Base-by-base conservation (phyloP, 2,797 vertebrate species). In the Cryptoblepharus egeriae region DNA sequence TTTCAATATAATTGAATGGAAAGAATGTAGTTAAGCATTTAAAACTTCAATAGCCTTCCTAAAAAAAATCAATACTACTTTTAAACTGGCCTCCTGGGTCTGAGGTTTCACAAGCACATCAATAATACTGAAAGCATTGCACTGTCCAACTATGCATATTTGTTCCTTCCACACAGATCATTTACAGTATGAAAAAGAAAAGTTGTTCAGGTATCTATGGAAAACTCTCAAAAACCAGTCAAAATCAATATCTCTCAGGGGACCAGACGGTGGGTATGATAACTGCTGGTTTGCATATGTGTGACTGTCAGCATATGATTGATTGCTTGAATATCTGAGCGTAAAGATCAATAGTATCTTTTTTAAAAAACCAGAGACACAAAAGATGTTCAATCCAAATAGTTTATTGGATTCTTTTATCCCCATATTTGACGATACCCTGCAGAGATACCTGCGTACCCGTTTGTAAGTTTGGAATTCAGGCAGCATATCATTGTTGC, bases 1-100 rank as follows among this genome's bases (percentile, higher is more conserved):
- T 92, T 94, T 94, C 91, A 91, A 77, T 90, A 91, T 82, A 90
- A 94, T 90, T 83, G 57, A 96, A 95, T 83, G 84, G 81, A 87
- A 84, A 92, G 90, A 93, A 91, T 49, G 87, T 85, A 92, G 78
- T 91, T 90, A 91, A 93, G 88, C 88, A 87, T 92, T 91, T 93
- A 92, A 89, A 84, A 92, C 90, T 93, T 91, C 89, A 92, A 88
- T 92, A 93, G 72, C 79, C 61, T n/a, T 77, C 89, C 85, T 60
- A 64, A 55, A 39, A 61, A 91, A 92, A 93, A 95, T 95, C 95
- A 93, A 94, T 94, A 80, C 61, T 88, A 35, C 79, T 89, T 88
- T 92, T 79, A 92, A 91, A 83, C 49, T 26, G 72, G 60, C 64
- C 85, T 91, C 72, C n/a, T 58, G 18, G 24, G 71, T 87, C 75